Percentiles rank a stretch among this genome's conserved stretches.
Evolutionary conservation across 1,140 invertebrate genomes (phyloP).

Genomic region (Charaxes varanes): DNA sequence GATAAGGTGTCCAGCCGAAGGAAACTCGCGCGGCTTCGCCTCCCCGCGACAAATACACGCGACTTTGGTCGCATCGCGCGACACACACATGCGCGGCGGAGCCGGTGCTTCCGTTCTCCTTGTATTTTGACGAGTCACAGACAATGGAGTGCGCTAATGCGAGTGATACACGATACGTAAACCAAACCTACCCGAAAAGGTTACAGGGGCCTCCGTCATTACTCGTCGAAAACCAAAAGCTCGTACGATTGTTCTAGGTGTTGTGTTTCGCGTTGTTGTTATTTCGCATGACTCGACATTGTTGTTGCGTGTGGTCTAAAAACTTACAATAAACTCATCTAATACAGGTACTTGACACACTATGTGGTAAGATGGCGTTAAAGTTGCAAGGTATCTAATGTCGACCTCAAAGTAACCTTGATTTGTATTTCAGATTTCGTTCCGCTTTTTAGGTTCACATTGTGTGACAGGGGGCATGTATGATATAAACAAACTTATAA

Average conservation of each 20-base stretch:
- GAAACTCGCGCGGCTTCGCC: slow-evolving; percentile 27
- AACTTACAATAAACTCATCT: slow-evolving; percentile 18
- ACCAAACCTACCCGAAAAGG: slow-evolving; percentile 6
- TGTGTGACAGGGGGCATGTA: slow-evolving; percentile 70
- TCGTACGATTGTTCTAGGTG: slow-evolving; percentile 41
- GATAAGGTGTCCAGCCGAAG: slow-evolving; percentile 30
- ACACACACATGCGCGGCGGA: slow-evolving; percentile 64
- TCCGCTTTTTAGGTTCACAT: slow-evolving; percentile 43
- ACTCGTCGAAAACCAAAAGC: slow-evolving; percentile 37
- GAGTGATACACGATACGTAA: slow-evolving; percentile 1
- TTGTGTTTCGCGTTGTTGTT: slow-evolving; percentile 64
- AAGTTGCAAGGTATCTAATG: slow-evolving; percentile 14
- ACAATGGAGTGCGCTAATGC: slow-evolving; percentile 14
- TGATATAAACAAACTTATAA: slow-evolving; percentile 20
- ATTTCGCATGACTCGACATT: slow-evolving; percentile 64
- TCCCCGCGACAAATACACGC: slow-evolving; percentile 16
- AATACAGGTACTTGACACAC: slow-evolving; percentile 68
- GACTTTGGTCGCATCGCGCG: slow-evolving; percentile 21
- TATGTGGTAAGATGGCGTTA: slow-evolving; percentile 42
- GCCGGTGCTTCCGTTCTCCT: slow-evolving; percentile 55
- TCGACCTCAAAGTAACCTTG: too few relatives aligned
- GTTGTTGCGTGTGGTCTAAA: slow-evolving; percentile 46
- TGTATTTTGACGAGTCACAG: slow-evolving; percentile 38
- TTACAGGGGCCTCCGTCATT: slow-evolving; percentile 27
- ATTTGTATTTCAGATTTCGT: slow-evolving; percentile 21